Evolutionary conservation across 2,113 vertebrate species (phyloP), one percentile per base, ranked within the genome.

Genomic region (Equus quagga): DNA sequence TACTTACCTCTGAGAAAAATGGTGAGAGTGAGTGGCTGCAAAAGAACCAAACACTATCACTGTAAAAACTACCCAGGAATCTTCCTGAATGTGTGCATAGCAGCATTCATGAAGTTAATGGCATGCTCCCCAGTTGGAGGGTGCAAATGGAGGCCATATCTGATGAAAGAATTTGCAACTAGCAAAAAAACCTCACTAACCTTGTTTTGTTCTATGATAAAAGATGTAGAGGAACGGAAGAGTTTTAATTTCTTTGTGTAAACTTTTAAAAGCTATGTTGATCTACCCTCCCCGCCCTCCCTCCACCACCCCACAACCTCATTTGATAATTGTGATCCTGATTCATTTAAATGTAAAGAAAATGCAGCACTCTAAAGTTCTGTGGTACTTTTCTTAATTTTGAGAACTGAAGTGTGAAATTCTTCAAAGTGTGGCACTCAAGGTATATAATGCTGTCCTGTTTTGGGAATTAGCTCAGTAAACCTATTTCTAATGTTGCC

Each of bases 381-480:
- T 70, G 5, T 9, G 26, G 9, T 87, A 36, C 21, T 73, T 79
- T 70, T 49, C 58, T 81, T 96, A 93, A 92, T 80, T 93, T 92
- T 79, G 49, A 86, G 26, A 96, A 67, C 6, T 51, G 6, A 92
- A 75, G 28, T 79, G 36, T 94, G 73, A 85, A 92, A 94, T 96
- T 65, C 81, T 95, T 94, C 84, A 89, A 81, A 94, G 54, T 31
- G 6, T 64, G 13, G 33, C 65, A 84, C 4, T 80, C 36, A 89
- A 95, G 28, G n/a, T 58, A 26, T 85, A 87, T 81, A 87, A 78
- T 62, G 62, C 41, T 90, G 54, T 85, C 51, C 46, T 91, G 33
- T 84, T 96, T 89, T 5, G 72, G 56, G 36, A 94, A 95, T 96
- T 93, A 73, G 72, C 58, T 85, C 65, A 72, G 60, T 89, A 92